phyloP scores from a whole-genome alignment of 2,888 invertebrate genomes.

The Conchocele bisecta region DNA sequence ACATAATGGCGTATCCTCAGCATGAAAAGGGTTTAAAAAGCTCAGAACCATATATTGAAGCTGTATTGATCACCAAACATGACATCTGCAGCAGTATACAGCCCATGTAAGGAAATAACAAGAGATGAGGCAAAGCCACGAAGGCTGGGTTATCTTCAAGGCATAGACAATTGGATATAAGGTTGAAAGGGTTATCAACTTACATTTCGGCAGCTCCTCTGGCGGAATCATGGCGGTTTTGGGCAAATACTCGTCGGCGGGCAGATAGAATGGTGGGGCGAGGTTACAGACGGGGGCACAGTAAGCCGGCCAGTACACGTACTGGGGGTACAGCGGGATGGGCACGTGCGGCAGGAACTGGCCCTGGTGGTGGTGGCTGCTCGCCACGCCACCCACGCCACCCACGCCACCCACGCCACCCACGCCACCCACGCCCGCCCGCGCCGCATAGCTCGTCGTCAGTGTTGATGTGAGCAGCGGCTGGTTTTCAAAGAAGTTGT shows the following conservation, averaged over 20 bases:
- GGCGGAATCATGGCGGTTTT: constrained; percentile 77
- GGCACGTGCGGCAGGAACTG: constrained; percentile 25
- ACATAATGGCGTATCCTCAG: too few relatives aligned
- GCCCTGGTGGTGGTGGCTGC: constrained; percentile 30
- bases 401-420: constrained; percentile 35
- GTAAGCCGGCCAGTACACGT: constrained; percentile 63
- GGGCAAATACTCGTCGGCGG: constrained; percentile 66
- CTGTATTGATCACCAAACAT: too few relatives aligned
- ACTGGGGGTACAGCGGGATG: constrained; percentile 57
- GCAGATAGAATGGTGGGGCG: constrained; percentile 66
- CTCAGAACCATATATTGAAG: too few relatives aligned
- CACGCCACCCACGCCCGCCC: constrained; percentile 30
- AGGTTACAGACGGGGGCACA: constrained; percentile 61
- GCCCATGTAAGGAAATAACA: too few relatives aligned
- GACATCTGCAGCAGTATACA: too few relatives aligned
- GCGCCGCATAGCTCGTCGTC: constrained; percentile 51
- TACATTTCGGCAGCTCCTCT: constrained; percentile 77
- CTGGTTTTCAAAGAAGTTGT: constrained; percentile 62
- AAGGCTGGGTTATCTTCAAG: too few relatives aligned
- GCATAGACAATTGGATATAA: too few relatives aligned
- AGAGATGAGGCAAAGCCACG: too few relatives aligned
- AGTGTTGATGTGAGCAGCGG: constrained; percentile 28
- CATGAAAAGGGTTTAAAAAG: too few relatives aligned
- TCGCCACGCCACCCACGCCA: constrained; percentile 41
- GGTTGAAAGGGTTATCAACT: constrained; percentile 67